phyloP scores from a whole-genome alignment of 2,113 vertebrate genomes.

The Stegostoma tigrinum region DNA sequence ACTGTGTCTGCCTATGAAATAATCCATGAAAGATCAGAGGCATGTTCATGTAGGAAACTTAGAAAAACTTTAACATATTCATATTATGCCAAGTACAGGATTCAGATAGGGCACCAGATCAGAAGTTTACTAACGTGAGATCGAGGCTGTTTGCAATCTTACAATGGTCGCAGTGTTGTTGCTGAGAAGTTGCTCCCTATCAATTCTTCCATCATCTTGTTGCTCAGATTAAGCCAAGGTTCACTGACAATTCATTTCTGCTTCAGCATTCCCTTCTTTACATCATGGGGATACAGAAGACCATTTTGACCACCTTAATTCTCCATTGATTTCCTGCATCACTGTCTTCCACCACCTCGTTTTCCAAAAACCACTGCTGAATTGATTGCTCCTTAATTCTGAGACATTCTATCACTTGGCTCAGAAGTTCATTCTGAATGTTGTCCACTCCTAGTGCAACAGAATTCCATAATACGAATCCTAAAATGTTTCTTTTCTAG shows the following conservation, averaged over 20 bases:
- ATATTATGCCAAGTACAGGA: background rate
- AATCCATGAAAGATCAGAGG: background rate
- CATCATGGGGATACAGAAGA: background rate
- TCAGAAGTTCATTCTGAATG: background rate
- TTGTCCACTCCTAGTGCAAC: background rate
- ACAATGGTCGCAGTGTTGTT: background rate
- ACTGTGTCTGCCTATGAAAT: background rate
- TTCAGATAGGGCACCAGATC: background rate
- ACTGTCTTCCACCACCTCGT: no score
- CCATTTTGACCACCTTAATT: background rate
- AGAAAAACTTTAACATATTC: background rate
- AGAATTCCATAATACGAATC: background rate
- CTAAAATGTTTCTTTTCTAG: no score
- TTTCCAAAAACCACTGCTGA: background rate
- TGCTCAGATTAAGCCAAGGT: background rate
- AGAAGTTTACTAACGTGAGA: background rate
- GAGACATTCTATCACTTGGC: background rate
- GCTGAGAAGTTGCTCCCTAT: background rate
- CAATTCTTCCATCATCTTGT: background rate
- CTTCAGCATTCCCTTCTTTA: background rate
- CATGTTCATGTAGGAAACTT: background rate
- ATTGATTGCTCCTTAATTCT: background rate
- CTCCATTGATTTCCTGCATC: no score
- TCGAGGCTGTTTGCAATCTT: background rate
- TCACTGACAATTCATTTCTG: background rate